Conservation (phyloP, 2,113 vertebrate genomes). For the Podarcis raffonei region DNA sequence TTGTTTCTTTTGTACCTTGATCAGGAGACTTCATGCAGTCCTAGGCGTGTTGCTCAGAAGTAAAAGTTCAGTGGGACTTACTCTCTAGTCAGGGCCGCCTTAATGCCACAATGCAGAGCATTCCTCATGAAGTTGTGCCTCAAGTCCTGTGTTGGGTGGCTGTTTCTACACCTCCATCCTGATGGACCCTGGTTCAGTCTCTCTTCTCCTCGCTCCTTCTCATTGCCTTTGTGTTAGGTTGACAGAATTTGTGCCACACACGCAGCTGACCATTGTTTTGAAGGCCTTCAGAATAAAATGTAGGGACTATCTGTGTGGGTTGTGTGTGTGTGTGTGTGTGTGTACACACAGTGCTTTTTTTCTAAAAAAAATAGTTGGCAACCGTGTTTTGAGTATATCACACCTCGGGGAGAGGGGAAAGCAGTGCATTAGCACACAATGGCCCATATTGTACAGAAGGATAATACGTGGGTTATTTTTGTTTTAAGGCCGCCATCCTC, state of each 20-base stretch:
- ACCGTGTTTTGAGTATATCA: not conserved
- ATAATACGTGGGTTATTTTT: no score
- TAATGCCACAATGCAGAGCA: not conserved
- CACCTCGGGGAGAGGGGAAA: not conserved
- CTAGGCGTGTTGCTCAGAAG: not conserved
- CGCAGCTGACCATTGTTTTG: not conserved
- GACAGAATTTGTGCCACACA: not conserved
- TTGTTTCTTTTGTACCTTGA: not conserved
- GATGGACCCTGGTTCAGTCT: not conserved
- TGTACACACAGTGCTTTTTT: no score
- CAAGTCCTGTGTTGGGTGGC: not conserved
- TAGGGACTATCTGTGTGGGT: not conserved
- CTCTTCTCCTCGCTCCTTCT: not conserved
- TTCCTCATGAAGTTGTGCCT: not conserved
- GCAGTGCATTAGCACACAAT: not conserved
- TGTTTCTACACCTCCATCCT: not conserved
- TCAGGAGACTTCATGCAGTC: not conserved
- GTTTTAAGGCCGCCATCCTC: not conserved
- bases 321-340: no score
- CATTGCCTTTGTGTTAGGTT: not conserved
- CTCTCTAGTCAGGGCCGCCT: not conserved
- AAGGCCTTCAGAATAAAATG: not conserved
- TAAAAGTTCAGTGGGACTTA: not conserved
- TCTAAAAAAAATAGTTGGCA: not conserved
- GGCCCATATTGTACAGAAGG: not conserved